Conservation (phyloP, 2,113 vertebrate genomes). For the Chionomys nivalis region DNA sequence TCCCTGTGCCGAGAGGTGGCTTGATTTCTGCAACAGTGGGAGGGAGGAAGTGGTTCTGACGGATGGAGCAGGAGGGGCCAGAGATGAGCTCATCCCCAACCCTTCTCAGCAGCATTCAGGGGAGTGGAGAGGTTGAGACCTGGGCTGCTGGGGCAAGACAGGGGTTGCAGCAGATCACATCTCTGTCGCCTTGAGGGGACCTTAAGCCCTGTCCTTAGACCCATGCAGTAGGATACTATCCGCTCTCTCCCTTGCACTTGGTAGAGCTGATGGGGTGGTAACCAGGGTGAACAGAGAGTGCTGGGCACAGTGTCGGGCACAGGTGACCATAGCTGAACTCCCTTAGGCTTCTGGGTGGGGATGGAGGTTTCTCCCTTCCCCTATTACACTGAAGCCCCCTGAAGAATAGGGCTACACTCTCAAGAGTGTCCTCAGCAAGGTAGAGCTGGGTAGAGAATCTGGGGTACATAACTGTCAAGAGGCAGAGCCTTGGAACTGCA, state of each 20-base stretch:
- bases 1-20: not conserved
- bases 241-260: not conserved
- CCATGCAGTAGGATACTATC: not conserved
- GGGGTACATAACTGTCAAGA: not conserved
- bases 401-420: not conserved
- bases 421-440: not conserved
- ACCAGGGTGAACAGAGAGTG: not conserved
- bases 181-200: not conserved
- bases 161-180: not conserved
- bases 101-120: not conserved
- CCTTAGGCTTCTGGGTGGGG: not conserved
- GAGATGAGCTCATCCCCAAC: conserved; percentile 33
- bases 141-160: no score
- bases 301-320: rapidly evolving
- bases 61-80: not conserved
- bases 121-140: not conserved
- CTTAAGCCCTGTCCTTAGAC: not conserved
- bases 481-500: not conserved
- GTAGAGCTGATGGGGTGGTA: not conserved
- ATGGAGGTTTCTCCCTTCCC: not conserved
- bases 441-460: not conserved
- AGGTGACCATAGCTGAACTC: rapidly evolving
- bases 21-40: not conserved
- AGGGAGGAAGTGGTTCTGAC: not conserved
- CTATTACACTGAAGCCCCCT: rapidly evolving